Conservation (phyloP, 2,797 vertebrate genomes). For the Sebastes matsubarae region DNA sequence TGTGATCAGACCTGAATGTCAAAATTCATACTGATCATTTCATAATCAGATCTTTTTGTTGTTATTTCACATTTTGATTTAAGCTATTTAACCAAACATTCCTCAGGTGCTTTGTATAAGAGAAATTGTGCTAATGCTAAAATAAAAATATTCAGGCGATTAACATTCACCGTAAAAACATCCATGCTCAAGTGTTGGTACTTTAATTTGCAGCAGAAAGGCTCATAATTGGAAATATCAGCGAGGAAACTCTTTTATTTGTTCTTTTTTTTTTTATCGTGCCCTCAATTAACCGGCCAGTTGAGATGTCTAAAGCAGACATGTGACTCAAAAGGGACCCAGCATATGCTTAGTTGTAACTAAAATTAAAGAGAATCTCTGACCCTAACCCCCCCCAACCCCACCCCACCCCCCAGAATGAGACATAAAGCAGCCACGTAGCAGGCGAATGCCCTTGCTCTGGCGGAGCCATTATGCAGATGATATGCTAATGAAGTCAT, state of each 20-base stretch:
- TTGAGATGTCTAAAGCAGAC: conserved; percentile 3
- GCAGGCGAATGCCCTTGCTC: conserved; percentile 70
- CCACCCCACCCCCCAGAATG: not conserved
- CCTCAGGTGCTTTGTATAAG: not conserved
- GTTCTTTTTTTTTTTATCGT: not conserved
- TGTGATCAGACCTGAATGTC: not conserved
- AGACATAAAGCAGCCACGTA: conserved; percentile 53
- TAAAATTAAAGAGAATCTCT: conserved; percentile 32
- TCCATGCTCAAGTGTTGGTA: not conserved
- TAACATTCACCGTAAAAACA: conserved; percentile 14
- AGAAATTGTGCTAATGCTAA: conserved; percentile 8
- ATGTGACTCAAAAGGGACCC: conserved; percentile 21
- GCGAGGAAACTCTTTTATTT: conserved; percentile 16
- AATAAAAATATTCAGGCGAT: conserved; percentile 23
- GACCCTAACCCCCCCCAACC: not conserved
- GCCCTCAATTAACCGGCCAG: conserved; percentile 52
- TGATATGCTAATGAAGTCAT: conserved; percentile 80
- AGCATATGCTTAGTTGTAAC: conserved; percentile 17
- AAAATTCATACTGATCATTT: not conserved
- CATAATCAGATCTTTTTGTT: not conserved
- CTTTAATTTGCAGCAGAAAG: conserved; percentile 38
- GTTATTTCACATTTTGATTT: not conserved
- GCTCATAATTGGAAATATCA: conserved; percentile 40
- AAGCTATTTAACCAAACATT: not conserved
- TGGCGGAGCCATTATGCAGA: conserved; percentile 78